These are phyloP conservation scores for Lasioglossum leucozonium DNA, from an alignment of 2,888 invertebrate species.

Conservation along the genomic window DNA sequence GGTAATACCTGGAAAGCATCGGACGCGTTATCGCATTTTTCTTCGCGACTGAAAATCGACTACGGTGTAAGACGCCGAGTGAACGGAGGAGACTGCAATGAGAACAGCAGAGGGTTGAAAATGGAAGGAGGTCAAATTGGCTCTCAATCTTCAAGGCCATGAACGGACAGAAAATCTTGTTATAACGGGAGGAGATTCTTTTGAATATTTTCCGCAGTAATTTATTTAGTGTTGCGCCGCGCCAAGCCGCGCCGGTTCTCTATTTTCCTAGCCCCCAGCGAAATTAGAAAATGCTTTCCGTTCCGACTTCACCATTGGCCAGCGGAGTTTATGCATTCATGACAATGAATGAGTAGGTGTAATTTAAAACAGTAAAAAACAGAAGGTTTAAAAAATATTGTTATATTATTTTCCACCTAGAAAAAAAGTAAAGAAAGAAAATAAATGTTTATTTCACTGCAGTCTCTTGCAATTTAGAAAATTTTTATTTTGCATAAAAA, in stretches of 20 bases:
- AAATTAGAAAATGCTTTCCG: neutral
- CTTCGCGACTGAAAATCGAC: constrained; percentile 50
- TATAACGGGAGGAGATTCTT: constrained; percentile 20
- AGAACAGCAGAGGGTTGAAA: constrained; percentile 18
- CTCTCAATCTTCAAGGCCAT: constrained; percentile 42
- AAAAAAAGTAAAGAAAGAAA: too few relatives aligned
- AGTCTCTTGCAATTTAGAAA: too few relatives aligned
- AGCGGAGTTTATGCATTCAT: too few relatives aligned
- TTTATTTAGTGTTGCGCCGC: neutral
- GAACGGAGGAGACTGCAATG: neutral
- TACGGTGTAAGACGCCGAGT: constrained; percentile 26
- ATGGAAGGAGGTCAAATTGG: constrained; percentile 45
- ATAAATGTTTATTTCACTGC: too few relatives aligned
- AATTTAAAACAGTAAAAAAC: too few relatives aligned
- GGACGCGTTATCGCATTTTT: constrained; percentile 59
- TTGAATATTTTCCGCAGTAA: constrained; percentile 2
- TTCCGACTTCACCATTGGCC: neutral
- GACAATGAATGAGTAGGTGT: too few relatives aligned
- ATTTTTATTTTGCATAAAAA: too few relatives aligned
- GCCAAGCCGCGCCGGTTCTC: too few relatives aligned
- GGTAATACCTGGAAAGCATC: constrained; percentile 61
- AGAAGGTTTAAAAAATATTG: too few relatives aligned
- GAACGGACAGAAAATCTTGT: neutral
- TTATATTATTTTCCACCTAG: too few relatives aligned
- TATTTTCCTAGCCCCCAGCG: neutral